phyloP scores from a whole-genome alignment of 2,888 invertebrate genomes.

The Allophyes oxyacanthae region DNA sequence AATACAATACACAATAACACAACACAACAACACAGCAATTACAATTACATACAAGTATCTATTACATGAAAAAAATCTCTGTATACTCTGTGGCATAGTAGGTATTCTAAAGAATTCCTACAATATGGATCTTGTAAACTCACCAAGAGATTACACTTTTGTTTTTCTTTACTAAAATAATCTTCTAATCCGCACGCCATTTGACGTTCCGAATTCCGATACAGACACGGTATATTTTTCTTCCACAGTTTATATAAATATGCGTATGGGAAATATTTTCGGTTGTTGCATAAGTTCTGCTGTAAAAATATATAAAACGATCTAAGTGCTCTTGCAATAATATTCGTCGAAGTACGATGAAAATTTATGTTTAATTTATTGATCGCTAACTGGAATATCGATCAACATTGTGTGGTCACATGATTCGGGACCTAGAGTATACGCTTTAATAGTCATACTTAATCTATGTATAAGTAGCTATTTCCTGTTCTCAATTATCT shows the following conservation, averaged over 20 bases:
- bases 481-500: no score
- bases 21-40: no score
- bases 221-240: constrained; percentile 36
- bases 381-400: not conserved
- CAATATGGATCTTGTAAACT: constrained; percentile 1
- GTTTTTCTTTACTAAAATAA: constrained; percentile 28
- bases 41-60: no score
- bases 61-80: no score
- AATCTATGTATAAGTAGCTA: no score
- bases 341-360: constrained; percentile 22
- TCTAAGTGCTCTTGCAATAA: constrained; percentile 30
- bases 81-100: no score
- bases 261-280: constrained; percentile 24
- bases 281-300: constrained; percentile 17
- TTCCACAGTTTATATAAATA: constrained; percentile 28
- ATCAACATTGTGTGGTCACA: constrained; percentile 9
- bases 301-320: constrained; percentile 32
- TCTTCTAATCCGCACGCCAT: constrained; percentile 10
- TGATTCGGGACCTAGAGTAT: not conserved
- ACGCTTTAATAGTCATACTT: no score
- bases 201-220: constrained; percentile 4
- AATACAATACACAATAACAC: no score
- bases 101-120: not conserved
- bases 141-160: constrained; percentile 10
- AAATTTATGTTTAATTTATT: constrained; percentile 17